These are phyloP conservation scores for Gallinago media DNA, from an alignment of 2,113 vertebrate genomes.

Conservation along the genomic window DNA sequence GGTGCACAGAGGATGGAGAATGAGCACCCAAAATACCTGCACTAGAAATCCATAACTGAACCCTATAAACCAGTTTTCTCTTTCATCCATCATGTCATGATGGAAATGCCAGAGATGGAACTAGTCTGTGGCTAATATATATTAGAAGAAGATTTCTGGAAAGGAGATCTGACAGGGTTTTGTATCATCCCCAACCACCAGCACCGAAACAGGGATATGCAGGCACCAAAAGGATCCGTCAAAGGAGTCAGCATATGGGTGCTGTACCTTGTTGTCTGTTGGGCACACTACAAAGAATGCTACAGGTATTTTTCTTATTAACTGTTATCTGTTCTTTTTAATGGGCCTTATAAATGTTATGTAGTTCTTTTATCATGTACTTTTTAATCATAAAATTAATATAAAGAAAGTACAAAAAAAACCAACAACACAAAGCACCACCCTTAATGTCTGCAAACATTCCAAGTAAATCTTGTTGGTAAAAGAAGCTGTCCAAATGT, in stretches of 20 bases:
- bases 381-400: background rate
- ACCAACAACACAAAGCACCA: background rate
- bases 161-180: background rate
- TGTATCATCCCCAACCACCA: background rate
- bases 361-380: background rate
- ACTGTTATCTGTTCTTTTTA: background rate
- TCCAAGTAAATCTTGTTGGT: background rate
- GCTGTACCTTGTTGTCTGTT: rapidly evolving
- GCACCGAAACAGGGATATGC: background rate
- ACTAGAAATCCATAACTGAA: background rate
- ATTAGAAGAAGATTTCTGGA: background rate
- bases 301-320: background rate
- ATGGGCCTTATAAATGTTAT: background rate
- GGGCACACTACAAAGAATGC: background rate
- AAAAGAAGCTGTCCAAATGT: background rate
- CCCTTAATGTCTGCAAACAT: background rate
- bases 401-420: background rate
- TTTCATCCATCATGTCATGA: background rate
- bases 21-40: background rate
- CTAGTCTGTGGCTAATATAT: background rate
- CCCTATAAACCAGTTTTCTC: background rate
- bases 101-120: background rate
- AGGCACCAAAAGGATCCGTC: background rate
- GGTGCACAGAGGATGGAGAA: background rate
- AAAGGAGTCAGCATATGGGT: background rate